Base-by-base conservation (phyloP, 2,888 invertebrate species). In the Dasypogon diadema region DNA sequence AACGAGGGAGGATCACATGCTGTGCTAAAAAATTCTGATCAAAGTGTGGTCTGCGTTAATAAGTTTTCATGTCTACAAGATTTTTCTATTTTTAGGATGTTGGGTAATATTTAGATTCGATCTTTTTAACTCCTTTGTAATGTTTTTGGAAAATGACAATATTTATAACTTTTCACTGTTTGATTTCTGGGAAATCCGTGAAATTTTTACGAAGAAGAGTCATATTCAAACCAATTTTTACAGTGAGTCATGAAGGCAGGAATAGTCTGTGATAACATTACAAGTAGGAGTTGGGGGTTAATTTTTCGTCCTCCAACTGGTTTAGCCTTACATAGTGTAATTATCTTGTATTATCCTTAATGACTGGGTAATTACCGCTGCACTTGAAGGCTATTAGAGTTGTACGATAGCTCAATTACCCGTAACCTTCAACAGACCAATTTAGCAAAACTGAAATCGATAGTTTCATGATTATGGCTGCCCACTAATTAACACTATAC, bases 401-500 rank as follows among this genome's bases (percentile, higher is more conserved):
- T n/a, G n/a, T n/a, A n/a, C n/a, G n/a, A n/a, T n/a, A n/a, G n/a
- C n/a, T 30, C 16, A 30, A 58, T 58, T 30, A 26, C 6, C 16
- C 30, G 16, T 58, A n/a, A 58, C 30, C 58, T 30, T 58, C 30
- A 30, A 6, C 10, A 0, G 10, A 30, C 6, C 10, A 30, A 30
- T 30, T 30, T 30, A 30, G 1, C 34, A 10, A 30, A n/a, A 30
- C 1, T 6, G 34, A 30, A 30, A 30, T 30, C 34, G 10, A 30
- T 58, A 26, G 10, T 8, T 34, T 58, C 58, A 14, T 37, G 16
- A 8, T 60, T n/a, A 26, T 26, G 26, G 14, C 8, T 65, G 12
- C 16, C 4, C 1, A 22, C 18, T 8, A 68, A 75, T 63, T 37
- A 58, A 46, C 37, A 51, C 65, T 2, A 65, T 78, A 81, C 80